A percentile compares a stretch with the other conserved stretches of the same genome.
Evolutionary conservation across 2,113 vertebrate genomes (phyloP).

Genomic region (Megaceryle maxima): DNA sequence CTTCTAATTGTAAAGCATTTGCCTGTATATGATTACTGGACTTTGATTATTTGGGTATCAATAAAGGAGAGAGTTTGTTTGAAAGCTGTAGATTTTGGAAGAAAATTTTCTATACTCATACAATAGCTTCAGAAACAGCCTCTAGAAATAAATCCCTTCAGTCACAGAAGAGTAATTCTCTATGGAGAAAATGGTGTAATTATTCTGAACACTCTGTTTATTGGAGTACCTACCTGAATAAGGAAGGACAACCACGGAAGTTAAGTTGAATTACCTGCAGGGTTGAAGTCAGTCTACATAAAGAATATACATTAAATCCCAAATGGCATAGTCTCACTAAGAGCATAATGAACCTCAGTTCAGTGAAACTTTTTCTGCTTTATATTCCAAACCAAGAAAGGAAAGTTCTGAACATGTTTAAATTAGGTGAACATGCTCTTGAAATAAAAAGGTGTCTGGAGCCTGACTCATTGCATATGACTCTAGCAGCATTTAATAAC

Average conservation of each 20-base stretch:
- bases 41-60: neutral
- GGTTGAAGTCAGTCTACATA: neutral
- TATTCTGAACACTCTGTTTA: neutral
- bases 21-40: neutral
- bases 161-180: neutral
- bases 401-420: neutral
- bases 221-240: neutral
- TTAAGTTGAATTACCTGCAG: neutral
- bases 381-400: neutral
- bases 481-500: neutral
- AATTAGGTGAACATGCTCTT: fast-evolving
- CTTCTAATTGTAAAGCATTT: neutral
- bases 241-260: neutral
- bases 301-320: neutral
- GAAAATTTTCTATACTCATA: neutral
- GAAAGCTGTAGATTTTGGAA: neutral
- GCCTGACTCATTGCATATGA: neutral
- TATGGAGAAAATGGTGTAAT: neutral
- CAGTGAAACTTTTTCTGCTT: neutral
- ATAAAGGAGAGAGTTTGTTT: neutral
- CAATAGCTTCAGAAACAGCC: neutral
- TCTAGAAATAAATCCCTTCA: neutral
- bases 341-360: neutral
- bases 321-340: neutral
- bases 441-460: neutral